phyloP scores from a whole-genome alignment of 2,113 vertebrate species.

The Columbina picui region DNA sequence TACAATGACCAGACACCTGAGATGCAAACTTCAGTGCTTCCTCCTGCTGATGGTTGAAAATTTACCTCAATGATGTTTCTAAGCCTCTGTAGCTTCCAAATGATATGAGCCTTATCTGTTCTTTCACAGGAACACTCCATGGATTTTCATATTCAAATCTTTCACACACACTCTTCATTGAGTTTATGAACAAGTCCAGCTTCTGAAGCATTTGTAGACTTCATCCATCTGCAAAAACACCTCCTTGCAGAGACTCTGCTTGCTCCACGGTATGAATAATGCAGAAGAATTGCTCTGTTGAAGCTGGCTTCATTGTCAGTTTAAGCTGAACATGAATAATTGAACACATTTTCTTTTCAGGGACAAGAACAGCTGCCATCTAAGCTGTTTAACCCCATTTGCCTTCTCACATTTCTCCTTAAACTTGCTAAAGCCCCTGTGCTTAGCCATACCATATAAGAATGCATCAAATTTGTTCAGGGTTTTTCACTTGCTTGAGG shows the following conservation, averaged over 20 bases:
- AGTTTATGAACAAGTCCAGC: not conserved
- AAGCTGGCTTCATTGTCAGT: conserved; percentile 55
- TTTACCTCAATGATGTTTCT: not conserved
- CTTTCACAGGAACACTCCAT: not conserved
- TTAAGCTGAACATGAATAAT: conserved; percentile 71
- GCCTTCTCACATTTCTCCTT: conserved; percentile 41
- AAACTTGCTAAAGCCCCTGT: not conserved
- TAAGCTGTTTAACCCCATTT: conserved; percentile 61
- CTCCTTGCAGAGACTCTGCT: not conserved
- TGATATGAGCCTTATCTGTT: not conserved
- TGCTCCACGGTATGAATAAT: conserved; percentile 50
- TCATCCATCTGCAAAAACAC: conserved; percentile 21
- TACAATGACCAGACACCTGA: not conserved
- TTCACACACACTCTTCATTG: not conserved
- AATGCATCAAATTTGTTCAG: not conserved
- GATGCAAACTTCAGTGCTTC: not conserved
- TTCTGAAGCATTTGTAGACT: not conserved
- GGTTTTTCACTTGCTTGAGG: not conserved
- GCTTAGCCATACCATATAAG: not conserved
- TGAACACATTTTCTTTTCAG: conserved; percentile 62
- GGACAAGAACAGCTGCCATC: conserved; percentile 56
- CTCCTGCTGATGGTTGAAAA: not conserved
- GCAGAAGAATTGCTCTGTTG: conserved; percentile 50
- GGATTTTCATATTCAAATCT: not conserved
- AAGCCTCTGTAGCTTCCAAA: not conserved